These are phyloP conservation scores for Colossoma macropomum DNA, from an alignment of 2,113 vertebrate genomes.

Conservation along the genomic window DNA sequence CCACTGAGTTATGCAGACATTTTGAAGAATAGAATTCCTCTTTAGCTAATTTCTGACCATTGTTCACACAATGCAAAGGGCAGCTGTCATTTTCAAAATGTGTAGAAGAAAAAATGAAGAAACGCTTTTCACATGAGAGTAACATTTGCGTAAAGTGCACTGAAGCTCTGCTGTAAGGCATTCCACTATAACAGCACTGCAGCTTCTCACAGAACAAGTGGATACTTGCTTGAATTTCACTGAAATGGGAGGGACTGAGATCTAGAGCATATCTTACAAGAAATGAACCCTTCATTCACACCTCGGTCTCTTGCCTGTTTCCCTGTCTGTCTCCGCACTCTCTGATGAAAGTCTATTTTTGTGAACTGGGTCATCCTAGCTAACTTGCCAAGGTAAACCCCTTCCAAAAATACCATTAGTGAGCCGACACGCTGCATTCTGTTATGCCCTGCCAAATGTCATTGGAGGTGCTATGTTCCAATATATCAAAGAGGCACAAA, in stretches of 20 bases:
- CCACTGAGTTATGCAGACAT: no score
- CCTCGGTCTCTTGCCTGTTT: background rate
- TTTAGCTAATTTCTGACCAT: no score
- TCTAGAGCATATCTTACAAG: background rate
- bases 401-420: constrained; percentile 9
- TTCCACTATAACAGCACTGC: background rate
- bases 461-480: background rate
- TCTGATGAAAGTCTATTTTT: constrained; percentile 18
- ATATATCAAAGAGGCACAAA: background rate
- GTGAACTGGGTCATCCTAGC: constrained; percentile 7
- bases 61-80: no score
- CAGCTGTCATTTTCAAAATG: no score
- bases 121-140: background rate
- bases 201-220: background rate
- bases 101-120: no score
- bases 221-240: background rate
- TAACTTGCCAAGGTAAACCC: constrained; percentile 13
- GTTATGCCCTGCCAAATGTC: constrained; percentile 6
- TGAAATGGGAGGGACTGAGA: background rate
- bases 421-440: background rate
- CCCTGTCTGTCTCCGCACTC: background rate
- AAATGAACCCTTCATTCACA: background rate
- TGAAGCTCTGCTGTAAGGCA: background rate
- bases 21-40: no score
- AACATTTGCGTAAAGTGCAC: background rate